These are phyloP conservation scores for Eremobia ochroleuca DNA, from an alignment of 2,888 invertebrate species.

Conservation along the genomic window DNA sequence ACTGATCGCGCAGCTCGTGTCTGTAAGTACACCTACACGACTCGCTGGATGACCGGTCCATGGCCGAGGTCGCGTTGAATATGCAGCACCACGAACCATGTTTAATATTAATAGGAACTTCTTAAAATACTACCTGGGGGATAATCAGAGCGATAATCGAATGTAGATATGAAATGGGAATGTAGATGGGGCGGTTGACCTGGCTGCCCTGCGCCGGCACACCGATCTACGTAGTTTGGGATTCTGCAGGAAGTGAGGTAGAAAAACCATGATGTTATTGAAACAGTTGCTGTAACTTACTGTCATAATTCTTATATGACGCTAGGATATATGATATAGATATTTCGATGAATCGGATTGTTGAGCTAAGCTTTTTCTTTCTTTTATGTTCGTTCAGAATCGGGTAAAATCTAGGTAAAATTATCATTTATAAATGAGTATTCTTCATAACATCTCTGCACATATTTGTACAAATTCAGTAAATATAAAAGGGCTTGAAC, in stretches of 20 bases:
- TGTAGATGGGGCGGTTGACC: slow-evolving; percentile 81
- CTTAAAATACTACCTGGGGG: slow-evolving; percentile 82
- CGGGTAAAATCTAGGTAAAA: not conserved
- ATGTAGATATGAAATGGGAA: slow-evolving; percentile 77
- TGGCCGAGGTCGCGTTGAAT: slow-evolving; percentile 86
- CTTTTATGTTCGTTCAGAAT: not conserved
- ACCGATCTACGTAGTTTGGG: slow-evolving; percentile 34
- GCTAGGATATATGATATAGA: not conserved
- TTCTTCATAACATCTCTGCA: slow-evolving; percentile 2
- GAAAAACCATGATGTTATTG: not conserved
- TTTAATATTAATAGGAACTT: slow-evolving; percentile 86
- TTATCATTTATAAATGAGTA: not conserved
- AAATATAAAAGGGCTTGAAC: slow-evolving; percentile 30
- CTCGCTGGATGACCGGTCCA: slow-evolving; percentile 83
- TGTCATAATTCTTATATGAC: not conserved
- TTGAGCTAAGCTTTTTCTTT: not conserved
- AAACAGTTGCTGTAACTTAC: not conserved
- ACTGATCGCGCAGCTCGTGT: slow-evolving; percentile 38
- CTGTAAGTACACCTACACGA: slow-evolving; percentile 63
- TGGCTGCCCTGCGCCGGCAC: slow-evolving; percentile 67
- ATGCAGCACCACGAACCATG: slow-evolving; percentile 78
- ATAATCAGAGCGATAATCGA: slow-evolving; percentile 82
- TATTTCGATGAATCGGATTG: slow-evolving; percentile 4
- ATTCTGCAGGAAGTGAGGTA: slow-evolving; percentile 16
- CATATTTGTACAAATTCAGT: slow-evolving; percentile 27